Conservation (phyloP, 2,113 vertebrate genomes). For the Amblyornis subalaris region DNA sequence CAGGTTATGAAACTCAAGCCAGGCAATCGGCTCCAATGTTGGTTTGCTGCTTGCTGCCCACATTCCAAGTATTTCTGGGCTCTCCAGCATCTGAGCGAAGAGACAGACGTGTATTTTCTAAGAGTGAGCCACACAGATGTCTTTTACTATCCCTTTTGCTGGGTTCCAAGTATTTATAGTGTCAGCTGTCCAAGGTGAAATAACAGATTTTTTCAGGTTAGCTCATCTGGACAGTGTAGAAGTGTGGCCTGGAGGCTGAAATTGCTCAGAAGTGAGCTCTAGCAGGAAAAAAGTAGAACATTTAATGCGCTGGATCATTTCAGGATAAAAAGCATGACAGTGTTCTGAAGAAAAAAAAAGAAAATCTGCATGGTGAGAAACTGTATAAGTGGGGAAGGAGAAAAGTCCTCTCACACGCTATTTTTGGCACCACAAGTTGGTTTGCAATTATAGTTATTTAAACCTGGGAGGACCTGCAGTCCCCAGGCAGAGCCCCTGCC, state of each 20-base stretch:
- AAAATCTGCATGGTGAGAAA: not conserved
- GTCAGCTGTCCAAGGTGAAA: not conserved
- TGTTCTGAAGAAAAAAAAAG: not conserved
- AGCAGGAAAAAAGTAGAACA: not conserved
- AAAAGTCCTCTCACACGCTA: not conserved
- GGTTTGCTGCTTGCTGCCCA: not conserved
- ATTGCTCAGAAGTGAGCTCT: not conserved
- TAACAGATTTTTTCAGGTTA: not conserved
- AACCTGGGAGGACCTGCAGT: not conserved
- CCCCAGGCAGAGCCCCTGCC: constrained; percentile 1
- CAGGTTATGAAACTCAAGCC: not conserved
- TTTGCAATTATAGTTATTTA: not conserved
- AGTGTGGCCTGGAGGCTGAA: not conserved
- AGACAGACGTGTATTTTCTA: not conserved
- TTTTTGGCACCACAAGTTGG: not conserved
- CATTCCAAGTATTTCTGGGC: not conserved
- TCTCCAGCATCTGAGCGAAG: not conserved
- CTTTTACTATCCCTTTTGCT: not conserved
- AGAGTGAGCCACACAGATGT: not conserved
- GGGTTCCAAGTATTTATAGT: not conserved
- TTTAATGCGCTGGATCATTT: not conserved
- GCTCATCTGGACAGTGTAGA: not conserved
- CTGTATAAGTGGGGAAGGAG: not conserved
- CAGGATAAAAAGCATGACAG: not conserved
- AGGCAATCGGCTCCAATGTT: rapidly evolving